A percentile compares a stretch with the other conserved stretches of the same genome.
Evolutionary conservation across 2,888 invertebrate genomes (phyloP).

Genomic region (Dryococelus australis): DNA sequence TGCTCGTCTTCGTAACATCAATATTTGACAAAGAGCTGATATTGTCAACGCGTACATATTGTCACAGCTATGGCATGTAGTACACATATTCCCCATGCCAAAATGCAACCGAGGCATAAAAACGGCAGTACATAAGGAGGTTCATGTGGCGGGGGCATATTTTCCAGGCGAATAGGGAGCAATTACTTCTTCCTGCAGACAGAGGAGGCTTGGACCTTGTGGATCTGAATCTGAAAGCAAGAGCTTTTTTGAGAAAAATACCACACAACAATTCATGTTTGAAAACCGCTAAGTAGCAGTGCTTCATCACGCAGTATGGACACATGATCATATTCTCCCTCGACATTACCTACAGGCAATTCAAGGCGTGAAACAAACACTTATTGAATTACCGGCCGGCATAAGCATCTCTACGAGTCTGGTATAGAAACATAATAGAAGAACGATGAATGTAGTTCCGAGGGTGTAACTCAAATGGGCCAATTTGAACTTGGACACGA

Average conservation of each 20-base stretch:
- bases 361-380: neutral
- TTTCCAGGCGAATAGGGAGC: neutral
- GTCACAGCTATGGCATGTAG: neutral
- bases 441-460: neutral
- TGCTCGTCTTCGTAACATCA: neutral
- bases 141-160: neutral
- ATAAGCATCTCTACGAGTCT: neutral
- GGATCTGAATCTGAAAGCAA: neutral
- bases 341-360: neutral
- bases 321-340: neutral
- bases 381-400: neutral
- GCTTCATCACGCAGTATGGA: neutral
- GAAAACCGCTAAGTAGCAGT: neutral
- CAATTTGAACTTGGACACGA: neutral
- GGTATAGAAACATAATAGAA: neutral
- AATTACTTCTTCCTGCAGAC: neutral
- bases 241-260: neutral
- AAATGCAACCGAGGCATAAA: neutral
- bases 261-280: neutral
- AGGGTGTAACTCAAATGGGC: neutral
- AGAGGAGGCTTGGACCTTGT: neutral
- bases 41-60: neutral
- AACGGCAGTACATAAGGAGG: neutral
- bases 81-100: neutral
- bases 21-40: neutral